These are phyloP conservation scores for Lasioglossum villosulum DNA, from an alignment of 2,888 invertebrate genomes.

Conservation along the genomic window DNA sequence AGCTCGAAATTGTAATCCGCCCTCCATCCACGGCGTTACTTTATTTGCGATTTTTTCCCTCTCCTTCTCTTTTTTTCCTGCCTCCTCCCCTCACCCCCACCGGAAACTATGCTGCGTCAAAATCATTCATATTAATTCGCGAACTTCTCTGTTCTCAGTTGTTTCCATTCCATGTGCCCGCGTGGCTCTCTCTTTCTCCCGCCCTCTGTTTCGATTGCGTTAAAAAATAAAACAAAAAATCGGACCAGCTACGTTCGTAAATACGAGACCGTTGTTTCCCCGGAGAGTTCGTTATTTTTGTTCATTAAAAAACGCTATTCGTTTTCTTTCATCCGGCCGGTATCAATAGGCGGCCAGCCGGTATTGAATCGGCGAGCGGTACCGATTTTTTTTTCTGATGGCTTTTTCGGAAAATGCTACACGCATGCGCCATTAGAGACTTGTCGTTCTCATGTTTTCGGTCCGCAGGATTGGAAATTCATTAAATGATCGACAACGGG, in stretches of 20 bases:
- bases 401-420: neutral
- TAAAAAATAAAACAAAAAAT: neutral
- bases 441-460: neutral
- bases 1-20: constrained; percentile 34
- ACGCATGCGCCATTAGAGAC: neutral
- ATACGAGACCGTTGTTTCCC: neutral
- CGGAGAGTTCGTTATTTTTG: constrained; percentile 12
- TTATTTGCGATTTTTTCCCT: constrained; percentile 39
- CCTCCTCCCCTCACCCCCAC: neutral
- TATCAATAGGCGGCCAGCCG: neutral
- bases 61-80: neutral
- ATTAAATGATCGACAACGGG: neutral
- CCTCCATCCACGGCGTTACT: constrained; percentile 15
- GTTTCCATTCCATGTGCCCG: no score
- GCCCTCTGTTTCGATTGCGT: neutral
- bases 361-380: neutral
- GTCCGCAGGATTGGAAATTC: neutral
- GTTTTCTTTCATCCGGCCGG: neutral
- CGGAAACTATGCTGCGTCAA: neutral
- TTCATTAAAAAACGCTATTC: constrained; percentile 19
- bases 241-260: neutral
- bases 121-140: neutral
- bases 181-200: neutral
- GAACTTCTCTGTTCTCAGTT: neutral
- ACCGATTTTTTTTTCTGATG: neutral